Evolutionary conservation across 2,797 vertebrate genomes (phyloP).

Genomic region (Melanotaenia nigrans): DNA sequence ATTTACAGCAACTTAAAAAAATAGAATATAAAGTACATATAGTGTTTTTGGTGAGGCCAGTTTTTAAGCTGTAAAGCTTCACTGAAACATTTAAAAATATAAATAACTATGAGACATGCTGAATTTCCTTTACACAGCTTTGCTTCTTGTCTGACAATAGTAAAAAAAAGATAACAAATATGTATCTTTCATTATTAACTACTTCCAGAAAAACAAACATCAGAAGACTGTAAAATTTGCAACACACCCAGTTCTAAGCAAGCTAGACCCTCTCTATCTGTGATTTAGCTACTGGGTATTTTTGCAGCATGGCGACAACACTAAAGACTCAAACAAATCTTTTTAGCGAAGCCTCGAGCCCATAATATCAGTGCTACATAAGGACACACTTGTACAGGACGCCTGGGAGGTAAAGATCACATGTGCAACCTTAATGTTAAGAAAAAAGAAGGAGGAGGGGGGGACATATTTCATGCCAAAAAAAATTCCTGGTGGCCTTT

Average conservation of each 20-base stretch:
- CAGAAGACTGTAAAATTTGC: constrained; percentile 18
- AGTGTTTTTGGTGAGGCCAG: too few species aligned
- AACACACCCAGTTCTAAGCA: constrained; percentile 17
- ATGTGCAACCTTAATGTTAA: constrained; percentile 32
- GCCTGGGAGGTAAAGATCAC: constrained; percentile 53
- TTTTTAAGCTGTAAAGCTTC: too few species aligned
- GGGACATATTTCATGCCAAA: not conserved
- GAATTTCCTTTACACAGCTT: too few species aligned
- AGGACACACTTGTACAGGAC: constrained; percentile 23
- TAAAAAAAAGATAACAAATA: too few species aligned
- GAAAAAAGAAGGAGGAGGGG: not conserved
- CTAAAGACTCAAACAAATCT: constrained; percentile 20
- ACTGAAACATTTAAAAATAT: too few species aligned
- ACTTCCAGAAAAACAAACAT: constrained; percentile 21
- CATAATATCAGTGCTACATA: constrained; percentile 36
- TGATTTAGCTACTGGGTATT: constrained; percentile 30
- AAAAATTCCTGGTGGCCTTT: constrained; percentile 46
- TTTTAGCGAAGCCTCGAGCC: constrained; percentile 26
- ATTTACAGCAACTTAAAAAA: not conserved
- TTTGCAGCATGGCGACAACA: constrained; percentile 33
- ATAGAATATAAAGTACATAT: too few species aligned
- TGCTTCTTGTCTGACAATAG: too few species aligned
- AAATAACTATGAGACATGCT: too few species aligned
- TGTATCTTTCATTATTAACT: constrained; percentile 15
- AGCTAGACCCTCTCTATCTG: constrained; percentile 14